Evolutionary conservation across 2,888 invertebrate genomes (phyloP).

Genomic region (Danaus chrysippus): DNA sequence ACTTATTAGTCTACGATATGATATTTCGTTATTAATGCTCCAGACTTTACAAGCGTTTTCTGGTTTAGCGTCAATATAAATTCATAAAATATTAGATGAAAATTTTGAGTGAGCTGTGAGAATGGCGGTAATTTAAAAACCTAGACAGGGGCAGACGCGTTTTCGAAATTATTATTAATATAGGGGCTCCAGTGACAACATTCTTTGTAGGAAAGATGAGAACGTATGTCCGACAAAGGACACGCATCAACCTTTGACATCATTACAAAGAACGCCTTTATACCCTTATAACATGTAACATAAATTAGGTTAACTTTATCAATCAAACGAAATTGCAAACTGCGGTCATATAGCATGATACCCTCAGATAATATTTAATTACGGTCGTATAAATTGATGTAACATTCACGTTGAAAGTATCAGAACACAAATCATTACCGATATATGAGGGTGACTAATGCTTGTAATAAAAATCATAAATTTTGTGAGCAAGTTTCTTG

Average conservation of each 20-base stretch:
- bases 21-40: no score
- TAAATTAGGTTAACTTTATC: conserved; percentile 23
- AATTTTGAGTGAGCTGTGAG: conserved; percentile 17
- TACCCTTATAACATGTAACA: conserved; percentile 25
- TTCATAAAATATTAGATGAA: conserved; percentile 3
- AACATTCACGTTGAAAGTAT: no score
- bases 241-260: conserved; percentile 53
- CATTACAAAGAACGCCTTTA: conserved; percentile 40
- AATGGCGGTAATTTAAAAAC: conserved; percentile 21
- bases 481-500: no score
- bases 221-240: conserved; percentile 36
- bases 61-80: conserved; percentile 10
- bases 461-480: no score
- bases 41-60: conserved; percentile 1
- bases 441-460: no score
- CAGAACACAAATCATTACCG: no score
- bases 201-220: conserved; percentile 29
- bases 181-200: conserved; percentile 17
- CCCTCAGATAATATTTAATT: neutral
- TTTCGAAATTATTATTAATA: conserved; percentile 28
- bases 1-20: no score
- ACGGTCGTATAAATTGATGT: no score
- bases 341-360: neutral
- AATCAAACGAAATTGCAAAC: conserved; percentile 11
- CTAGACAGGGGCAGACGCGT: conserved; percentile 13